Base-by-base conservation (phyloP, 2,113 vertebrate genomes). In the Malurus cyaneus region DNA sequence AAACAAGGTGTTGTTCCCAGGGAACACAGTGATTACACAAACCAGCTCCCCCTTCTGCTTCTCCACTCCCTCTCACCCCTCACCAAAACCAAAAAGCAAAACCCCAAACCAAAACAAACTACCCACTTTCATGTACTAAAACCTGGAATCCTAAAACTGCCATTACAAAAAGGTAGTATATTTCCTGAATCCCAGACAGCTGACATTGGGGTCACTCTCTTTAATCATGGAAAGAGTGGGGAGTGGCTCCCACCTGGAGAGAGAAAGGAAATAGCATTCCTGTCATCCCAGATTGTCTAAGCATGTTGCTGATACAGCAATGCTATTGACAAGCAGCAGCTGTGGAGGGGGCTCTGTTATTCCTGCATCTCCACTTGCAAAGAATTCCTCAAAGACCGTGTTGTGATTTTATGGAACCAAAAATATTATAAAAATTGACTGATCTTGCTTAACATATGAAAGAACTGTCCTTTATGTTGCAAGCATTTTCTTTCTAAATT, bases 161-260 rank as follows among this genome's bases (percentile, higher is more conserved):
- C 57, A 47, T 76, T 66, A 77, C 29, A 91, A 92, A 54, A 64
- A 71, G 25, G 46, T 82, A 21, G 15, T 25, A 20, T 44, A 71
- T 80, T 92, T 94, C 78, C 66, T 83, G 86, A 82, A 50, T 52
- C 23, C 42, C 69, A 69, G 59, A 49, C 42, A 56, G 52, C 9
- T 88, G 86, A 93, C 74, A 46, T 4, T 73, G 44, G 21, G 79
- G 56, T 61, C 91, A 89, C 39, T 74, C 46, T 52, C 47, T 94
- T 94, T 82, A 93, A 88, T 88, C 36, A 36, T 11, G 2, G 29
- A 86, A 79, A 61, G 57, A 54, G 52, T 50, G 29, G 83, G 93
- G 84, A 94, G 90, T 92, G 92, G 60, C 13, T 82, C 70, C 84
- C 64, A 93, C 56, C 56, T 92, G 60, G 69, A 96, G 65, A 95